Evolutionary conservation across 2,797 vertebrate species (phyloP).

Genomic region (Lycodopsis pacificus): DNA sequence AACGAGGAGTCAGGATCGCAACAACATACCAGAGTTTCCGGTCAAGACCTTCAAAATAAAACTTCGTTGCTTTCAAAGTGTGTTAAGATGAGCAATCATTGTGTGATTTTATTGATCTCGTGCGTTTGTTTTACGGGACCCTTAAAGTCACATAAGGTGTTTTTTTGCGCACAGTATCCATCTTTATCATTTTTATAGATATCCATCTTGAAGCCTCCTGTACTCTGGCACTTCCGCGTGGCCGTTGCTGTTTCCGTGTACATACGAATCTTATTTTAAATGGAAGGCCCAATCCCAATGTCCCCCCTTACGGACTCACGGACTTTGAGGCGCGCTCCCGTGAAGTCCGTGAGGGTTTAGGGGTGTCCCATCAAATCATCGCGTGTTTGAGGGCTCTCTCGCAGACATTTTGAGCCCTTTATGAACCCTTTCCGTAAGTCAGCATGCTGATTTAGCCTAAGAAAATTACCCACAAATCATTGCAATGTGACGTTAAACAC

Average conservation of each 20-base stretch:
- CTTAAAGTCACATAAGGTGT: background rate
- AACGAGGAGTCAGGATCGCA: rapidly evolving
- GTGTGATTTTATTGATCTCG: too few species aligned
- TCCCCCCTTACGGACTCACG: too few species aligned
- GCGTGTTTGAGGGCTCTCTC: too few species aligned
- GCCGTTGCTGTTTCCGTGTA: background rate
- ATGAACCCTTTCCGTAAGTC: too few species aligned
- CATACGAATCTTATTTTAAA: background rate
- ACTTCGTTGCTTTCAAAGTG: background rate
- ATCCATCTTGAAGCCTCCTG: background rate
- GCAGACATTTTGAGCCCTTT: too few species aligned
- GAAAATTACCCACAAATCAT: too few species aligned
- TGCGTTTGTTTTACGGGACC: background rate
- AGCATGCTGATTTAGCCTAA: too few species aligned
- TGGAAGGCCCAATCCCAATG: too few species aligned
- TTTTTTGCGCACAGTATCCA: background rate
- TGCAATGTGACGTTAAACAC: too few species aligned
- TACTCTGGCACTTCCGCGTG: background rate
- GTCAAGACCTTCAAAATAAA: slow-evolving; percentile 40
- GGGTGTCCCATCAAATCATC: too few species aligned
- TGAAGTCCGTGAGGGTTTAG: too few species aligned
- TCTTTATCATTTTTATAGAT: background rate
- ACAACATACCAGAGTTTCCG: background rate
- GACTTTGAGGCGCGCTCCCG: too few species aligned
- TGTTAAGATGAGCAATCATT: background rate